Base-by-base conservation (phyloP, 2,888 invertebrate species). In the Acanthosoma haemorrhoidale region DNA sequence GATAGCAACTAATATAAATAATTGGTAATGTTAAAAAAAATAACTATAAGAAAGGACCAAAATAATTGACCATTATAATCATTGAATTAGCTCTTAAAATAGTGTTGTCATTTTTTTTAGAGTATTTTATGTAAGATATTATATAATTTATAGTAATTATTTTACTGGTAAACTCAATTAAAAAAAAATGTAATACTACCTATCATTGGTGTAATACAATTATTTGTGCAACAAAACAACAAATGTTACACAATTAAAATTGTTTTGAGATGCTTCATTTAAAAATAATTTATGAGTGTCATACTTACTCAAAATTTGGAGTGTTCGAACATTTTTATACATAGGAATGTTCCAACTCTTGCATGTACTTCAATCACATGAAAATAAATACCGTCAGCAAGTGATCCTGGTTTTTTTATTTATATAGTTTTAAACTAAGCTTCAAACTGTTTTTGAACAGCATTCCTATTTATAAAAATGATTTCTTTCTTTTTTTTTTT, bases 291-390 rank as follows among this genome's bases (percentile, higher is more conserved):
- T 15, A 16, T 11, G 64, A 29, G 41, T 64, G 64, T 16, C 15
- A 5, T 64, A 25, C 18, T 68, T 58, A 70, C 36, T 70, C 66
- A 69, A 67, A 67, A 69, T 51, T 34, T 43, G 51, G 64, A 59
- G 32, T 68, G 58, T 59, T 41, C 13, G 68, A 69, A 71, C 73
- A 75, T 74, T 75, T 75, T 75, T 74, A 75, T 75, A 74, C 59
- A 75, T 75, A 75, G 75, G 75, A 75, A 75, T 75, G 75, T 75
- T 75, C 67, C 63, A 21, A 64, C 70, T 57, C 59, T 51, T 64
- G 64, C 39, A 64, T 70, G 69, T 70, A 69, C 18, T 58, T 41
- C 36, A 34, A 63, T 36, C 69, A 51, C 57, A 34, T 60, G 67
- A 31, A 34, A 70, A 51, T 63, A 70, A 72, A 67, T 59, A 59